A percentile compares a stretch with the other conserved stretches of the same genome.
These are phyloP conservation scores for Stenchaetothrips biformis DNA, from an alignment of 2,888 invertebrate species.

Conservation along the genomic window DNA sequence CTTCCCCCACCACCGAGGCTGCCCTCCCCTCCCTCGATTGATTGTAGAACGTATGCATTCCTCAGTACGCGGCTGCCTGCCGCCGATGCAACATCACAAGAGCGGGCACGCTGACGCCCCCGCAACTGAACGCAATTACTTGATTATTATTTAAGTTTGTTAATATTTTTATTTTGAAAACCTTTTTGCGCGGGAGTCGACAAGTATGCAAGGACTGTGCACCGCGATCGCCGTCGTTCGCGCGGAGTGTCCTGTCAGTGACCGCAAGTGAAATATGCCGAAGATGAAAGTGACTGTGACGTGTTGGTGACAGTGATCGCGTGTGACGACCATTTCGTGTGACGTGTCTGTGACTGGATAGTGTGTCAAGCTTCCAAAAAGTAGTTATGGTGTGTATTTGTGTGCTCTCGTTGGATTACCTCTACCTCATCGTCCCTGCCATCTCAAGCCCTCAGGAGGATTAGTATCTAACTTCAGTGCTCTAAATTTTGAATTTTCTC, in stretches of 20 bases:
- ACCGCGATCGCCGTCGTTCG: background rate
- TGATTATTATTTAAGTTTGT: constrained; percentile 25
- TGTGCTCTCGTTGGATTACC: background rate
- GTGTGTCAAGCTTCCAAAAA: background rate
- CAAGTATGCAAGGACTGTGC: constrained; percentile 12
- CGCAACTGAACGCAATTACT: constrained; percentile 19
- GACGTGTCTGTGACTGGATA: constrained; percentile 7
- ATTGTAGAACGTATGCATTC: constrained; percentile 23
- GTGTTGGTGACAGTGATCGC: background rate
- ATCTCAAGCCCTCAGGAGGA: background rate
- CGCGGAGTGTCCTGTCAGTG: constrained; percentile 3
- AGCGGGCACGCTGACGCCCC: constrained; percentile 19
- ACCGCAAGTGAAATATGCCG: constrained; percentile 22
- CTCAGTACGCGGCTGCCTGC: constrained; percentile 21
- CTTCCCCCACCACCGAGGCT: background rate
- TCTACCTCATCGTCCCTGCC: background rate
- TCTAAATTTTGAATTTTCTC: background rate
- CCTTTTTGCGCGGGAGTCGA: background rate
- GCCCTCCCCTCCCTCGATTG: constrained; percentile 19
- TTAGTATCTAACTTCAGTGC: constrained; percentile 20
- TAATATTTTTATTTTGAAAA: background rate
- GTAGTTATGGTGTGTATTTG: constrained; percentile 1
- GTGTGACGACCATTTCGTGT: background rate
- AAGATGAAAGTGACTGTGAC: constrained; percentile 22
- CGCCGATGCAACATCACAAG: constrained; percentile 22